Conservation (phyloP, 2,888 invertebrate genomes). For the Trilocha varians region DNA sequence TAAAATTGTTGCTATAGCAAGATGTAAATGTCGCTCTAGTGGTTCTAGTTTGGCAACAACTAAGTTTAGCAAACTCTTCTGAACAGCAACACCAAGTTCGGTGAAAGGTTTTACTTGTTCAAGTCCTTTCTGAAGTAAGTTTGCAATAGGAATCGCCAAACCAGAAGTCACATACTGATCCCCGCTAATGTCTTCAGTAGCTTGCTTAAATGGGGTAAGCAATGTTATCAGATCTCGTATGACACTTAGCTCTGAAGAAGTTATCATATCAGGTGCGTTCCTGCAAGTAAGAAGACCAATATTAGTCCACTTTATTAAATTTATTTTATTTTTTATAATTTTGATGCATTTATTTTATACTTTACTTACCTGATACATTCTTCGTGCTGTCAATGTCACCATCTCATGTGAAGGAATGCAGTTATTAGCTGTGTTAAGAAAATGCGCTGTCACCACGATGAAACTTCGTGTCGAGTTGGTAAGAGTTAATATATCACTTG, state of each 20-base stretch:
- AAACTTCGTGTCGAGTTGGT: slow-evolving; percentile 11
- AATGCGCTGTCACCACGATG: slow-evolving; percentile 10
- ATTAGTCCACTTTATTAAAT: slow-evolving; percentile 7
- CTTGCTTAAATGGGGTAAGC: too few relatives aligned
- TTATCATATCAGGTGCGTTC: slow-evolving; percentile 20
- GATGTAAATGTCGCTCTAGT: slow-evolving; percentile 9
- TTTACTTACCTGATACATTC: slow-evolving; percentile 13
- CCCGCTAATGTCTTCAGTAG: too few relatives aligned
- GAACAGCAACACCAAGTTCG: slow-evolving; percentile 8
- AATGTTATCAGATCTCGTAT: too few relatives aligned
- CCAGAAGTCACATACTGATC: too few relatives aligned
- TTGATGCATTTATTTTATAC: slow-evolving; percentile 10
- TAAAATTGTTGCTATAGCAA: too few relatives aligned
- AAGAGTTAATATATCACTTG: slow-evolving; percentile 12
- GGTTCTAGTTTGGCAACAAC: slow-evolving; percentile 8
- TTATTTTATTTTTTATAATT: slow-evolving; percentile 9
- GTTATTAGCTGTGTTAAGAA: slow-evolving; percentile 7
- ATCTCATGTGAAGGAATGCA: not conserved
- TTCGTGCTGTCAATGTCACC: slow-evolving; percentile 6
- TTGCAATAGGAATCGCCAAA: slow-evolving; percentile 17
- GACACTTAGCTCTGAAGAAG: slow-evolving; percentile 17
- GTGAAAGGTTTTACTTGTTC: slow-evolving; percentile 1
- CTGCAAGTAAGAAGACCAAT: slow-evolving; percentile 4
- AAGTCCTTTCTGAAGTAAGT: slow-evolving; percentile 7
- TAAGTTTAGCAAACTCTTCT: slow-evolving; percentile 8